Percentiles rank a stretch among this genome's conserved stretches.
These are phyloP conservation scores for Habrosyne pyritoides DNA, from an alignment of 2,888 invertebrate genomes.

Conservation along the genomic window DNA sequence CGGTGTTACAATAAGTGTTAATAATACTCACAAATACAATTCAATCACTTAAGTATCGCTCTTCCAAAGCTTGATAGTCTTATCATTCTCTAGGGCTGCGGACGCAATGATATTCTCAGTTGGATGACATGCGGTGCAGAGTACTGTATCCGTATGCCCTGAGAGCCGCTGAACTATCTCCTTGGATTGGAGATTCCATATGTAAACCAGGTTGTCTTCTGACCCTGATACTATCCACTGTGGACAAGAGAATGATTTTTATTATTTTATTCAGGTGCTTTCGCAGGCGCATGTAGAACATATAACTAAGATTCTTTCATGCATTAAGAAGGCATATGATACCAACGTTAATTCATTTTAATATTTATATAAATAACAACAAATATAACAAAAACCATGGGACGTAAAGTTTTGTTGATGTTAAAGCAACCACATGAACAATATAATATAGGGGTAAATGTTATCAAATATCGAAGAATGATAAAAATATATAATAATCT, in stretches of 20 bases:
- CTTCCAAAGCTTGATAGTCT: conserved; percentile 99
- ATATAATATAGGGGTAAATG: too few relatives aligned
- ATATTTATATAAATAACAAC: too few relatives aligned
- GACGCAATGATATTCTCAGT: conserved; percentile 99
- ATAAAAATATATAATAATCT: too few relatives aligned
- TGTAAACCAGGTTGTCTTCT: conserved; percentile 99
- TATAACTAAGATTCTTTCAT: too few relatives aligned
- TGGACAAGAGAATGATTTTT: conserved; percentile 34
- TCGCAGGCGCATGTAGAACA: too few relatives aligned
- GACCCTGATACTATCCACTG: conserved; percentile 99
- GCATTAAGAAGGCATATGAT: too few relatives aligned
- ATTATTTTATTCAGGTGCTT: conserved; percentile 5
- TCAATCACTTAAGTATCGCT: conserved; percentile 90
- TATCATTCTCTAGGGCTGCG: conserved; percentile 98
- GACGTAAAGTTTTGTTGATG: too few relatives aligned
- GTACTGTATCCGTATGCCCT: conserved; percentile 97
- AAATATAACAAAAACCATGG: too few relatives aligned
- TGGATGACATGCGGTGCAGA: conserved; percentile 99
- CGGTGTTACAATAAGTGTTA: too few relatives aligned
- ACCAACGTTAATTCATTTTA: conserved; percentile 6
- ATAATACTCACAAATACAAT: conserved; percentile 38
- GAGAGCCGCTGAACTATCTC: conserved; percentile 99
- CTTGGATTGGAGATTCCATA: conserved; percentile 99
- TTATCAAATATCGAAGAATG: too few relatives aligned
- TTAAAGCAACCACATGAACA: too few relatives aligned